Base-by-base conservation (phyloP, 2,113 vertebrate genomes). In the Colinus virginianus region DNA sequence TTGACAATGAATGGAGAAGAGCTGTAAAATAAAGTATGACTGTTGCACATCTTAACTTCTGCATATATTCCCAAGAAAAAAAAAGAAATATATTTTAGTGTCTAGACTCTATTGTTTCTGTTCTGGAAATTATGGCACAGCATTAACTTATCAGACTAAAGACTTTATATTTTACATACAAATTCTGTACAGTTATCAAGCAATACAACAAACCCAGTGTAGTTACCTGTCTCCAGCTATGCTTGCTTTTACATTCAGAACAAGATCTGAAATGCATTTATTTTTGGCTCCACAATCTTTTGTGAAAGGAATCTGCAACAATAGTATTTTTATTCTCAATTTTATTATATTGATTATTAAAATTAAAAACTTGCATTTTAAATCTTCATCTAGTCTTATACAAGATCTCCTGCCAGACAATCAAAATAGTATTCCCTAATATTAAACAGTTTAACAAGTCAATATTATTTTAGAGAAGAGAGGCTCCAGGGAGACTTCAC, bases 271-370 rank as follows among this genome's bases (percentile, higher is more conserved):
- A 69, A 99, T 97, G 93, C 99, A 99, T 96, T 94, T 99, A 63
- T 98, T 97, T 76, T 99, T 96, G 51, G 94, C 98, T 91, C 99
- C 99, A 96, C 99, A 99, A 83, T 99, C 98, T 91, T 99, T 99
- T 53, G 98, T 98, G 87, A 99, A 98, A 28, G 98, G 98, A 96
- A 99, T 98, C 99, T 99, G 96, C 66, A 96, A 97, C 16, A 74
- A 78, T 23, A 94, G 63, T 26, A 88, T 17, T 66, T 89, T 68
- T 78, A 84, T 64, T 88, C 36, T 88, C 46, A 81, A 32, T 86
- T 86, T 93, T 63, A 66, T 83, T 59, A n/a, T 15, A 81, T 56
- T 53, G 81, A 40, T 63, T 77, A 76, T 85, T 48, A 61, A 88
- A 51, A 62, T 55, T 9, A 87, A 83, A 82, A 59, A 83, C 2